Conservation (phyloP, 2,888 invertebrate species). For the Trissonchulus sp. region DNA sequence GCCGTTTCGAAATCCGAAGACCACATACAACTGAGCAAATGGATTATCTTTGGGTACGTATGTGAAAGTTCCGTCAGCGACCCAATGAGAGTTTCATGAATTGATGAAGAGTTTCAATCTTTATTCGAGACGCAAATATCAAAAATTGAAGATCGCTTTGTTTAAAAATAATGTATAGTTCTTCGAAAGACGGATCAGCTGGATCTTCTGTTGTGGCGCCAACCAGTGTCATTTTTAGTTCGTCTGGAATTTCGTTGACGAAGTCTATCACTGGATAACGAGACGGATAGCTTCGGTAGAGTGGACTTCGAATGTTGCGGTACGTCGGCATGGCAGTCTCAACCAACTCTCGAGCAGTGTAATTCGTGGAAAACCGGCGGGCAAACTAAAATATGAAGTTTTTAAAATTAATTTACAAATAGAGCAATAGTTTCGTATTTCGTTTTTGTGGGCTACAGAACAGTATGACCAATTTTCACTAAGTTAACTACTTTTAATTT, state of each 20-base stretch:
- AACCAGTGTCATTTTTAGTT: neutral
- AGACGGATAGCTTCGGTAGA: neutral
- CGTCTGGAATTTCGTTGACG: neutral
- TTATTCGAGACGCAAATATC: neutral
- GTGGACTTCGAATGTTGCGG: neutral
- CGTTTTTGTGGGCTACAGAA: no score
- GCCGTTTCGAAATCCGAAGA: neutral
- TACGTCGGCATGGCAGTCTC: no score
- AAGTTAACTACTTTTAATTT: no score
- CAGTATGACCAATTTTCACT: no score
- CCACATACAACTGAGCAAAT: neutral
- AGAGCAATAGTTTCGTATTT: no score
- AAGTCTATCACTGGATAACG: neutral
- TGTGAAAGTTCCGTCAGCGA: neutral
- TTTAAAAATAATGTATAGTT: neutral
- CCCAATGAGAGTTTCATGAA: neutral
- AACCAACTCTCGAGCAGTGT: no score
- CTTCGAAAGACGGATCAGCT: neutral
- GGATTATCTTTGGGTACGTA: neutral
- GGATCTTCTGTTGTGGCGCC: neutral
- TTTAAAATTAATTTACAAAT: no score
- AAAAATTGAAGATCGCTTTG: neutral
- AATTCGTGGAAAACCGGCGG: no score
- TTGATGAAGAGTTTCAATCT: neutral
- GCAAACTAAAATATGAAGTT: no score